Base-by-base conservation (phyloP, 2,113 vertebrate species). In the Rhinichthys klamathensis region DNA sequence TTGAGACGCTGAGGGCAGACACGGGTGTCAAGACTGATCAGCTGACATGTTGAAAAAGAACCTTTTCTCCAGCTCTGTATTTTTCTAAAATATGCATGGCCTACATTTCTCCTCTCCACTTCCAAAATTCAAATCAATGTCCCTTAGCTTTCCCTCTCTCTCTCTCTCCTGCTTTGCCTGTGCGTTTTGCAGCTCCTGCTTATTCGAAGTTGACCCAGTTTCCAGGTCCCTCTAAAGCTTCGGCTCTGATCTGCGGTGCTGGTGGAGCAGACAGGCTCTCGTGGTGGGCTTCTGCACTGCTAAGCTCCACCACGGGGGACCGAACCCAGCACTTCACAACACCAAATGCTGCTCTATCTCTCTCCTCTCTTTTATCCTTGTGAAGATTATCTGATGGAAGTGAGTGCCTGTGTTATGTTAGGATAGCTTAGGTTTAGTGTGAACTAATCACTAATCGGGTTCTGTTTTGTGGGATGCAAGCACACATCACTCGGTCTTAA, bases 131-230 rank as follows among this genome's bases (percentile, higher is more conserved):
- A 88, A 91, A 86, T 58, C 25, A 32, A 15, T 72, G 80, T 69
- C 60, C 18, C 54, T 69, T 82, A 61, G 49, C 35, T 65, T 32
- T 82, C 35, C 75, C 86, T 85, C 69, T 32, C 23, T 88, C 86
- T 85, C 69, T 32, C 23, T 88, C 87, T 88, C 72, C 83, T 56
- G 35, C 67, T 54, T 73, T 80, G 80, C 89, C 76, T 76, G 73
- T 80, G 51, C 54, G 38, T 84, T 86, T 60, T 87, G 88, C 87
- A 84, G 87, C 87, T 88, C 78, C 38, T 80, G 80, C 91, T 91
- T 92, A 93, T 94, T 93, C 91, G 91, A 73, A 85, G 90, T 86
- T 95, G 94, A 95, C 94, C 95, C 92, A 94, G 89, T 95, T 95
- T 94, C 85, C 89, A 91, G 92, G 92, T 93, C 92, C 90, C 91